phyloP scores from a whole-genome alignment of 1,140 invertebrate genomes.

The Ptiloglossa arizonensis region DNA sequence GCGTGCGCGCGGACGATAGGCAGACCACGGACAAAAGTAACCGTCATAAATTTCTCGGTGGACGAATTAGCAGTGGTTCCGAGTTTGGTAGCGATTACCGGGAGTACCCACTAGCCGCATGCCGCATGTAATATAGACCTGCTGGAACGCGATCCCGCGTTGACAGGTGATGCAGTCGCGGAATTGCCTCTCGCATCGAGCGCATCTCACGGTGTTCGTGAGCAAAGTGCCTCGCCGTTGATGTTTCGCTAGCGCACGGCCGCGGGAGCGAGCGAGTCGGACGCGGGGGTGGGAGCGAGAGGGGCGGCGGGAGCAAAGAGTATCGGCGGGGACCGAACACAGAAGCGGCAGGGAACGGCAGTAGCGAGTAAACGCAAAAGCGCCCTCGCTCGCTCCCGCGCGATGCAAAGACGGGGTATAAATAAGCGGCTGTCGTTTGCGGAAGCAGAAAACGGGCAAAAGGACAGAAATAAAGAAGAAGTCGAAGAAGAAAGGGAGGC shows the following conservation, averaged over 20 bases:
- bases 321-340: conserved; percentile 40
- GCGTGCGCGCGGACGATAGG: background rate
- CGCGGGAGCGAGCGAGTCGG: background rate
- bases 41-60: conserved; percentile 27
- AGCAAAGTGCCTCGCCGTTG: conserved; percentile 58
- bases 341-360: conserved; percentile 50
- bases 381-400: conserved; percentile 62
- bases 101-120: conserved; percentile 5
- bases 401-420: conserved; percentile 82
- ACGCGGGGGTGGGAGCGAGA: background rate
- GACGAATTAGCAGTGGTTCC: conserved; percentile 31
- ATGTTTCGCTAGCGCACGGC: conserved; percentile 29
- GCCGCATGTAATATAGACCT: conserved; percentile 70
- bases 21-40: background rate
- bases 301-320: background rate
- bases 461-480: conserved; percentile 79
- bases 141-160: conserved; percentile 62
- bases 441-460: conserved; percentile 81
- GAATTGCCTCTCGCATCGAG: conserved; percentile 65
- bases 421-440: conserved; percentile 82
- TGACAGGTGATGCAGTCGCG: conserved; percentile 72
- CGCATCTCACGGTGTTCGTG: conserved; percentile 51
- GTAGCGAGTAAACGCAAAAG: conserved; percentile 64
- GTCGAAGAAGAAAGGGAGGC: conserved; percentile 72
- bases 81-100: conserved; percentile 24